Evolutionary conservation across 1,140 invertebrate species (phyloP), one percentile per base, ranked within the genome.

Genomic region (Atta cephalotes): DNA sequence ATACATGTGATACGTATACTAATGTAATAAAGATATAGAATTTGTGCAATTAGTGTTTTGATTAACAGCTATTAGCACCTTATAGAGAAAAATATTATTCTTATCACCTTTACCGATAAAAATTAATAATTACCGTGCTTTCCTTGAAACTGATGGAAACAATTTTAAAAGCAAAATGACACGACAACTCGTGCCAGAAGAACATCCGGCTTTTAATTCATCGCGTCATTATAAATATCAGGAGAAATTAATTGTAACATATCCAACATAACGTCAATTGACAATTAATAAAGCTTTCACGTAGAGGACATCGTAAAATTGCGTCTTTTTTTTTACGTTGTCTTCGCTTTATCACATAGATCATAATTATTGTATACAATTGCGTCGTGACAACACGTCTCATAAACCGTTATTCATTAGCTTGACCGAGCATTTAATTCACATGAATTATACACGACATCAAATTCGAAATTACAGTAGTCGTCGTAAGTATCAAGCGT

Each of bases 31-130:
- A 81, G 51, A 71, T 71, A 71, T 49, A 28, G 79, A 60, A 71
- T 49, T 39, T 60, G 79, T 71, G 53, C 28, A 71, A 81, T 81
- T 81, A 53, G 49, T 14, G 49, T 25, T 71, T 58, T 35, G 39
- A 81, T 71, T 71, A 71, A 79, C 56, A 16, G 39, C 66, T 35
- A 81, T 81, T 71, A 71, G 65, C 79, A 28, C 78, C 49, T 71
- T 71, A 71, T 28, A 28, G 45, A 31, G 39, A 71, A 28, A 81
- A 49, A 71, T 81, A 81, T 35, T 35, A 6, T 5, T 35, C 6
- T 35, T 35, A 5, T 70, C 78, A 35, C n/a, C n/a, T 39, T 56
- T 71, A 70, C 68, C 78, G 63, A 45, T 60, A 81, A 71, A 16
- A 71, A 45, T 3, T 35, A 35, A 45, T 71, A 58, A 81, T 81